Evolutionary conservation across 2,888 invertebrate genomes (phyloP).

Genomic region (Cosmia trapezina): DNA sequence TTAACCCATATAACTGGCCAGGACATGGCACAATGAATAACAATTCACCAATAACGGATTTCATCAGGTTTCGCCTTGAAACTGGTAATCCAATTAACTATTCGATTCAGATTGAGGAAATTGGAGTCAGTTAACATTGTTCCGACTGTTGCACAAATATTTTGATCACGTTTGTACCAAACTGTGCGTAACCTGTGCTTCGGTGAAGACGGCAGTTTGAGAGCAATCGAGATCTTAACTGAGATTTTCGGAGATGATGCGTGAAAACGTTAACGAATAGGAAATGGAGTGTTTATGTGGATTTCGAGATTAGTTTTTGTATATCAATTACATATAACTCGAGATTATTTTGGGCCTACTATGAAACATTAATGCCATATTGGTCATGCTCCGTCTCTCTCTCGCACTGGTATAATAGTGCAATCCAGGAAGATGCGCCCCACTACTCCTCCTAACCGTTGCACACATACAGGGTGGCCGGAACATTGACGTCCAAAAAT

Average conservation of each 20-base stretch:
- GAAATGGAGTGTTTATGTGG: constrained; percentile 25
- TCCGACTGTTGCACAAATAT: constrained; percentile 56
- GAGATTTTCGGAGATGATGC: constrained; percentile 33
- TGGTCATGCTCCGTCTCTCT: neutral
- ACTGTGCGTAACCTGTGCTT: constrained; percentile 53
- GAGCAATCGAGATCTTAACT: constrained; percentile 22
- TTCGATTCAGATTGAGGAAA: constrained; percentile 57
- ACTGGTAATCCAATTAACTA: constrained; percentile 56
- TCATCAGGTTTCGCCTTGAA: constrained; percentile 48
- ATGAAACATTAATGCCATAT: neutral
- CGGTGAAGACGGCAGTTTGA: constrained; percentile 30
- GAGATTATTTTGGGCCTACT: too few species aligned
- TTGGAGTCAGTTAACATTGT: constrained; percentile 45
- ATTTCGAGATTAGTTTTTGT: constrained; percentile 1
- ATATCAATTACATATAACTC: neutral
- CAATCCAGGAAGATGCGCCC: too few species aligned
- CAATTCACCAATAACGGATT: constrained; percentile 46
- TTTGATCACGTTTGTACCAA: constrained; percentile 61
- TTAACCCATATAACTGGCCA: constrained; percentile 11
- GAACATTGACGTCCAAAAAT: too few species aligned
- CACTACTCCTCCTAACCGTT: too few species aligned
- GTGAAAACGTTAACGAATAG: constrained; percentile 15
- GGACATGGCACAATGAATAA: constrained; percentile 36
- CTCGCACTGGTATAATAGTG: too few species aligned
- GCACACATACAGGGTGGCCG: too few species aligned